Conservation (phyloP, 1,140 invertebrate species). For the Neodiprion lecontei region DNA sequence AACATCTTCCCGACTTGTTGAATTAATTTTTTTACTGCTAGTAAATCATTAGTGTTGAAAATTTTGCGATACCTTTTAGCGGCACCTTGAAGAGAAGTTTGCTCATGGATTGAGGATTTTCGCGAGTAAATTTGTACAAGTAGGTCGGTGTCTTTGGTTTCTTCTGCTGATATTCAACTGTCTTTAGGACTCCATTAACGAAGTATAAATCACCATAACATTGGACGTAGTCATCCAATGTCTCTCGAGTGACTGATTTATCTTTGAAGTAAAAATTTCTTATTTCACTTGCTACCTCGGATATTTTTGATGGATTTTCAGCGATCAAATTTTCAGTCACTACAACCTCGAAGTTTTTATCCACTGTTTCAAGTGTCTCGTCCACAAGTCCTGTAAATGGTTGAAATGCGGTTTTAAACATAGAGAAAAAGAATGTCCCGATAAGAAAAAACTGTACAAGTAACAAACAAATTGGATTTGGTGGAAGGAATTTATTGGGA, state of each 20-base stretch:
- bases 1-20: background rate
- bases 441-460: no score
- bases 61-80: slow-evolving; percentile 29
- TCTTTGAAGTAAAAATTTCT: slow-evolving; percentile 60
- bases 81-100: slow-evolving; percentile 18
- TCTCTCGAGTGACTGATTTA: slow-evolving; percentile 38
- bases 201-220: slow-evolving; percentile 57
- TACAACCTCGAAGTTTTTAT: slow-evolving; percentile 18
- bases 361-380: slow-evolving; percentile 33
- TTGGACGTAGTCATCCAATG: slow-evolving; percentile 43
- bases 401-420: slow-evolving; percentile 30
- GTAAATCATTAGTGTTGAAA: slow-evolving; percentile 10
- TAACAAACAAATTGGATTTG: slow-evolving; percentile 37
- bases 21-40: slow-evolving; percentile 2
- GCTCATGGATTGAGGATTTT: slow-evolving; percentile 20
- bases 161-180: slow-evolving; percentile 49
- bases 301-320: slow-evolving; percentile 19
- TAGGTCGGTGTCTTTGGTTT: slow-evolving; percentile 45
- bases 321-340: slow-evolving; percentile 16
- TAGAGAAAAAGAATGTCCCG: no score
- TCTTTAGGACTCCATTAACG: slow-evolving; percentile 46
- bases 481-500: slow-evolving; percentile 47
- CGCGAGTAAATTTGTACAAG: slow-evolving; percentile 58
- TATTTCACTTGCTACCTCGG: slow-evolving; percentile 53
- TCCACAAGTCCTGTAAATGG: slow-evolving; percentile 41